Percentiles rank a stretch among this genome's conserved stretches.
Conservation (phyloP, 2,113 vertebrate species). For the Erythrocercus mccallii region DNA sequence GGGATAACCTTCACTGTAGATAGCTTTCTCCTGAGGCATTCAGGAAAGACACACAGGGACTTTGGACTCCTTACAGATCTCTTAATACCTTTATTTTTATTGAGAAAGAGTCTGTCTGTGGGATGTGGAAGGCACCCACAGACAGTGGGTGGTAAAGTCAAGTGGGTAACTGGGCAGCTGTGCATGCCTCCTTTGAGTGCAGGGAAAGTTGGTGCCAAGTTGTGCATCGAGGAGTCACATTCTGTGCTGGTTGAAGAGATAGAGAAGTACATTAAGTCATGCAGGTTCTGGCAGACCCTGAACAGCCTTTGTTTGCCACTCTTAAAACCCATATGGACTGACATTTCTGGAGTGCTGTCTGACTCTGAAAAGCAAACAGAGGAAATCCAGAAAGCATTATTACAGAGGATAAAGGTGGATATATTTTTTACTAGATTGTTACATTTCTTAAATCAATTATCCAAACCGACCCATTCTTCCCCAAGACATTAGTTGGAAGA, state of each 20-base stretch:
- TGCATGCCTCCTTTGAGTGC: background rate
- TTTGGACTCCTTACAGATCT: background rate
- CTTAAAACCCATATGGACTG: background rate
- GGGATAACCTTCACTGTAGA: background rate
- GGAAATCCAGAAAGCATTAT: background rate
- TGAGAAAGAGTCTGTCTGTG: background rate
- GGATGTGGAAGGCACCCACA: background rate
- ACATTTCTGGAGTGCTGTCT: background rate
- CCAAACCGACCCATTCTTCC: background rate
- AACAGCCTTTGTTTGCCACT: slow-evolving; percentile 28
- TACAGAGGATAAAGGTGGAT: background rate
- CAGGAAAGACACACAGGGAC: background rate
- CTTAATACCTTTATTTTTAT: background rate
- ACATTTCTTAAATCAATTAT: background rate
- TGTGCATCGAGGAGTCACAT: background rate
- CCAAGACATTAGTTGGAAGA: background rate
- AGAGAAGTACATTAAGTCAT: slow-evolving; percentile 24
- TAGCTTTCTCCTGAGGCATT: background rate
- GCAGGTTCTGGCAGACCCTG: slow-evolving; percentile 16
- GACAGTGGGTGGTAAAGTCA: background rate
- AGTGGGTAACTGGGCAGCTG: background rate
- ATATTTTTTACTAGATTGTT: background rate
- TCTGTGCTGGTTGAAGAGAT: slow-evolving; percentile 24
- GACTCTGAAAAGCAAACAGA: slow-evolving; percentile 48
- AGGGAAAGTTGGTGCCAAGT: slow-evolving; percentile 18